A percentile compares a stretch with the other conserved stretches of the same genome.
phyloP scores from a whole-genome alignment of 1,140 invertebrate species.

The Hirudo medicinalis region DNA sequence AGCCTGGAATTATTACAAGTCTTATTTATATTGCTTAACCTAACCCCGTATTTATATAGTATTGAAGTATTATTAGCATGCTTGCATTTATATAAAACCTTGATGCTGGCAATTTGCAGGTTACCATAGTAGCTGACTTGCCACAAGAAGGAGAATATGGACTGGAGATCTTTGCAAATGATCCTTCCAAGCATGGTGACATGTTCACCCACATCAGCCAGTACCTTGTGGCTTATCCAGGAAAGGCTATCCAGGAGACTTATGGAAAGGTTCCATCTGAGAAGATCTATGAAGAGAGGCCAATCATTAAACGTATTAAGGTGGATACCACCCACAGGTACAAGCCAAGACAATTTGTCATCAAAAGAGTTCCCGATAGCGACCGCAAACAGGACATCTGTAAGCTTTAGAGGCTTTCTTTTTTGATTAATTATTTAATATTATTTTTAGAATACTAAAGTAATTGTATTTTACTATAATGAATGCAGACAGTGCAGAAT shows the following conservation, averaged over 20 bases:
- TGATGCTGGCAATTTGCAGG: background rate
- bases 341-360: conserved; percentile 8
- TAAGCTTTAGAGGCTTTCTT: background rate
- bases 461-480: background rate
- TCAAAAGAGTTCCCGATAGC: background rate
- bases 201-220: conserved; percentile 39
- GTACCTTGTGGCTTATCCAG: conserved; percentile 27
- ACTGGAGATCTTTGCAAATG: conserved; percentile 41
- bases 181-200: conserved; percentile 37
- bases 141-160: conserved; percentile 39
- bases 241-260: background rate
- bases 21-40: no score
- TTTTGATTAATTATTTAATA: background rate
- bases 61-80: no score
- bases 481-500: background rate
- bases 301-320: conserved; percentile 6
- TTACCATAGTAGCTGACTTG: conserved; percentile 21
- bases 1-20: no score
- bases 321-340: conserved; percentile 9
- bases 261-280: conserved; percentile 16
- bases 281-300: conserved; percentile 7
- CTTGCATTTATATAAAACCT: no score
- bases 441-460: background rate
- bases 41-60: no score
- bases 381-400: background rate